Evolutionary conservation across 2,888 invertebrate genomes (phyloP).

Genomic region (Mimumesa dahlbomi): DNA sequence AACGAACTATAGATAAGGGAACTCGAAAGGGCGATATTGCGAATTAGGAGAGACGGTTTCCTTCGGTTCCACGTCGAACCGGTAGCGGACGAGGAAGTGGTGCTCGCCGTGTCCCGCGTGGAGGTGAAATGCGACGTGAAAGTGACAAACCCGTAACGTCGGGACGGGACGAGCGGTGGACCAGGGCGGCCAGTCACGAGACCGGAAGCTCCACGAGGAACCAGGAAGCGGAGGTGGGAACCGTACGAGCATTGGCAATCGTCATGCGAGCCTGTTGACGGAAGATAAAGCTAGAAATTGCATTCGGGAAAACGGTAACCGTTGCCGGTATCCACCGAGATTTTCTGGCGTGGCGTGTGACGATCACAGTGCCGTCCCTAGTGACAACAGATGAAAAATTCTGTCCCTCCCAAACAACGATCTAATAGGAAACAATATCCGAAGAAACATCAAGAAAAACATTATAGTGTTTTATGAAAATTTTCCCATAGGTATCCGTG

Average conservation of each 20-base stretch:
- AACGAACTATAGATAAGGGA: too few species aligned
- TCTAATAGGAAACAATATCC: too few species aligned
- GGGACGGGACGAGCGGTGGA: conserved; percentile 61
- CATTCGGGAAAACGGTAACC: conserved; percentile 53
- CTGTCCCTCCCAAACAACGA: too few species aligned
- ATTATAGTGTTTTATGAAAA: too few species aligned
- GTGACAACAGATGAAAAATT: too few species aligned
- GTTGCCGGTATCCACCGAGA: conserved; percentile 39
- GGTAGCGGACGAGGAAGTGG: conserved; percentile 57
- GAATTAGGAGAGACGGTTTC: conserved; percentile 18
- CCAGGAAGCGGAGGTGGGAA: conserved; percentile 51
- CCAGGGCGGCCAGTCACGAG: conserved; percentile 67
- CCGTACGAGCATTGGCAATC: conserved; percentile 33
- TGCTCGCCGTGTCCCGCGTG: conserved; percentile 20
- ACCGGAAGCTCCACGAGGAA: conserved; percentile 63
- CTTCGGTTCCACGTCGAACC: conserved; percentile 1
- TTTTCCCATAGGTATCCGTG: too few species aligned
- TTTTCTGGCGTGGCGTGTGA: conserved; percentile 26
- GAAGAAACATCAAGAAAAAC: too few species aligned
- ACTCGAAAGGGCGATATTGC: too few species aligned
- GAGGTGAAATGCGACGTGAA: conserved; percentile 69
- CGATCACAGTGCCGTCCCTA: too few species aligned
- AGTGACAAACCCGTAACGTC: conserved; percentile 65
- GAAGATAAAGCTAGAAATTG: conserved; percentile 34
- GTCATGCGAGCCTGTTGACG: conserved; percentile 38